Percentiles rank a stretch among this genome's conserved stretches.
phyloP scores from a whole-genome alignment of 1,140 invertebrate species.

The Drosophila bifasciata region DNA sequence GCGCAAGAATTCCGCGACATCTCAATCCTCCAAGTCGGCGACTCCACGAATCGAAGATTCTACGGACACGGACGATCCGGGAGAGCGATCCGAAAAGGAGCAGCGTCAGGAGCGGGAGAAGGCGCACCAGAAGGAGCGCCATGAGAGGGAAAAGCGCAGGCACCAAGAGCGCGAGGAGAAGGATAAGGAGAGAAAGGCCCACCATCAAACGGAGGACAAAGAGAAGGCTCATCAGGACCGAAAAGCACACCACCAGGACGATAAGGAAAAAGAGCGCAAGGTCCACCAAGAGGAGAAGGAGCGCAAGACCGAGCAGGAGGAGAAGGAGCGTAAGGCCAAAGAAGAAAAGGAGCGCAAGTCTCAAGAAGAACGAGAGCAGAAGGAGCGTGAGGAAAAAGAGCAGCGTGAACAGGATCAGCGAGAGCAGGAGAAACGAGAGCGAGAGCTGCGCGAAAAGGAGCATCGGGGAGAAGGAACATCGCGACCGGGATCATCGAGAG shows the following conservation, averaged over 20 bases:
- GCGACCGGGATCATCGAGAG: conserved; percentile 48
- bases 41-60: conserved; percentile 70
- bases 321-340: conserved; percentile 72
- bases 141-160: conserved; percentile 68
- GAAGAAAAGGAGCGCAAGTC: conserved; percentile 84
- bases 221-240: conserved; percentile 49
- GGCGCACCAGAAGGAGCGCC: conserved; percentile 39
- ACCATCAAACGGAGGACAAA: conserved; percentile 27
- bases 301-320: conserved; percentile 55
- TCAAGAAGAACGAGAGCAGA: conserved; percentile 84
- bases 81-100: conserved; percentile 63
- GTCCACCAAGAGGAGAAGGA: conserved; percentile 73
- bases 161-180: conserved; percentile 76
- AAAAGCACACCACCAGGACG: conserved; percentile 43
- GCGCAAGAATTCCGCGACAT: conserved; percentile 66
- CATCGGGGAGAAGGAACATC: conserved; percentile 70
- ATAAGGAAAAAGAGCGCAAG: conserved; percentile 70
- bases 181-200: conserved; percentile 48
- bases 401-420: conserved; percentile 75
- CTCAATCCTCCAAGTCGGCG: conserved; percentile 63
- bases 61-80: conserved; percentile 61
- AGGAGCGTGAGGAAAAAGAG: conserved; percentile 80
- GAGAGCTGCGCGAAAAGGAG: conserved; percentile 83
- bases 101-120: conserved; percentile 49
- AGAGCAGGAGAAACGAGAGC: conserved; percentile 32